A percentile compares a stretch with the other conserved stretches of the same genome.
Evolutionary conservation across 2,888 invertebrate genomes (phyloP).

Genomic region (Xanthia icteritia): DNA sequence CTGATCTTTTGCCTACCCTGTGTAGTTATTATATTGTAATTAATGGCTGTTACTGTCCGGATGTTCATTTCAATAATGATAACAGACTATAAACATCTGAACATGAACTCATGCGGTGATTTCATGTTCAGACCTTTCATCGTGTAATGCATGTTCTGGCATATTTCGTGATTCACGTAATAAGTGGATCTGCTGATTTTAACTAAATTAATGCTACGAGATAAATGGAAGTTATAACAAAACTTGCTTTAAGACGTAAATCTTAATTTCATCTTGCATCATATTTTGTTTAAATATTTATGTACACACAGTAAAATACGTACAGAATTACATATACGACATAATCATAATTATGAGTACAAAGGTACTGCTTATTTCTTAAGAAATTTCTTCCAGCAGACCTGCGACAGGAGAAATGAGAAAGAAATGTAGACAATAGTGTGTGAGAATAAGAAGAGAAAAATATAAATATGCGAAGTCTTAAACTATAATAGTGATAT

Average conservation of each 20-base stretch:
- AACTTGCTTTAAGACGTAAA: background rate
- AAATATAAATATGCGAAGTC: no score
- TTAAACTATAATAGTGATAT: no score
- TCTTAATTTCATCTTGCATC: background rate
- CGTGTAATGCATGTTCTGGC: conserved; percentile 11
- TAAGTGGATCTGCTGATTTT: background rate
- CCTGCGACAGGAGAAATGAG: no score
- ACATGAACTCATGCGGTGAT: background rate
- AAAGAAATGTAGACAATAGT: no score
- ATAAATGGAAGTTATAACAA: conserved; percentile 1
- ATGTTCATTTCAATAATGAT: background rate
- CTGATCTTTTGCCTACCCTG: background rate
- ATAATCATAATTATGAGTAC: no score
- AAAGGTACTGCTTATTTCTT: no score
- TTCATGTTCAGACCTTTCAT: background rate
- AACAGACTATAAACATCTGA: background rate
- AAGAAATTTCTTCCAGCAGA: no score
- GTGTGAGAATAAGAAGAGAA: no score
- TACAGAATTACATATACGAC: no score
- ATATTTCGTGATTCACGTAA: conserved; percentile 33
- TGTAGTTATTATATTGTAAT: background rate
- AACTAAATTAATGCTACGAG: conserved; percentile 1
- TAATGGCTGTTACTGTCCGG: background rate
- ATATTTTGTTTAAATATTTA: background rate
- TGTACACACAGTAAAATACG: no score